Percentiles rank a stretch among this genome's conserved stretches.
phyloP scores from a whole-genome alignment of 2,113 vertebrate genomes.

The Triplophysa tibetana region DNA sequence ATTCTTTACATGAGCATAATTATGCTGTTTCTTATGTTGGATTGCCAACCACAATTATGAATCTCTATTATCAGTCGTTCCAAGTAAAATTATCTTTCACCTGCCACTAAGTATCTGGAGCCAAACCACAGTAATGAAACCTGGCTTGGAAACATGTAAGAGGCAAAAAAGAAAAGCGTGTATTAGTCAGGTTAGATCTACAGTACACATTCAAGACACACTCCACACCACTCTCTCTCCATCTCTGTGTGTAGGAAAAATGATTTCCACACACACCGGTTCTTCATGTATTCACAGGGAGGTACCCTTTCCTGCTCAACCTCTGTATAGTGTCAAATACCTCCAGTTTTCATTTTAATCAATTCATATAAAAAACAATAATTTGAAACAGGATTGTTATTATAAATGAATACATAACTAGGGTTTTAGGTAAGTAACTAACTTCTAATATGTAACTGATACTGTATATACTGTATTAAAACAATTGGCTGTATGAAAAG shows the following conservation, averaged over 20 bases:
- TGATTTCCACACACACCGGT: constrained; percentile 19
- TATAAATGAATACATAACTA: background rate
- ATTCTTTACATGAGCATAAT: constrained; percentile 43
- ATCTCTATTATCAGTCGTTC: constrained; percentile 52
- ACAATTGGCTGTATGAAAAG: too few relatives aligned
- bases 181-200: constrained; percentile 45
- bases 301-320: constrained; percentile 38
- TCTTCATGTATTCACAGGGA: constrained; percentile 33
- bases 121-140: constrained; percentile 60
- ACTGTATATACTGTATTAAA: background rate
- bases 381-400: constrained; percentile 18
- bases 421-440: too few relatives aligned
- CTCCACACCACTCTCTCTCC: background rate
- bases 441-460: too few relatives aligned
- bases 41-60: constrained; percentile 37
- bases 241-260: constrained; percentile 3
- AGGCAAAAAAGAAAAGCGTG: constrained; percentile 56
- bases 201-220: constrained; percentile 18
- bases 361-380: constrained; percentile 5
- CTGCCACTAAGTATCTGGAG: constrained; percentile 54
- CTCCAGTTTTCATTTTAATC: constrained; percentile 26
- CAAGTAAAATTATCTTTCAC: constrained; percentile 47
- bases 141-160: constrained; percentile 68
- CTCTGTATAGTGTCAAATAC: constrained; percentile 23
- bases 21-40: constrained; percentile 51